Evolutionary conservation across 2,113 vertebrate genomes (phyloP).

Genomic region (Chloroceryle aenea): DNA sequence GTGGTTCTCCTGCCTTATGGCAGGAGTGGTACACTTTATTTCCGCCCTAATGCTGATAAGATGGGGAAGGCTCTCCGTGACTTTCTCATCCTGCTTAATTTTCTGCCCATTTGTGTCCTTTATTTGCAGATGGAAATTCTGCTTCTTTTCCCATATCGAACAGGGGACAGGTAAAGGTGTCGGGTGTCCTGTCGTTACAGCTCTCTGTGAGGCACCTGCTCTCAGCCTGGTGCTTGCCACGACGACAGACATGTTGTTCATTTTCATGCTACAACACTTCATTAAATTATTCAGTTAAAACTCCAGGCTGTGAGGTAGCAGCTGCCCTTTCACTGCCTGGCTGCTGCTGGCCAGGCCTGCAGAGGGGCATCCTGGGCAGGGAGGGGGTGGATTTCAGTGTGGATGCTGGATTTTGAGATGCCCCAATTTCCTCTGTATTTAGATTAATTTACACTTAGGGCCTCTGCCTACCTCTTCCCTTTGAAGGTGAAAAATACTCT

Average conservation of each 20-base stretch:
- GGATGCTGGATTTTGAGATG: accelerated
- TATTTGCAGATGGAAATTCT: neutral
- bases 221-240: neutral
- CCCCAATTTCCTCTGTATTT: neutral
- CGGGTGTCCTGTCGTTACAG: neutral
- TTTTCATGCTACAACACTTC: neutral
- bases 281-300: neutral
- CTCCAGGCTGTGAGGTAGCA: neutral
- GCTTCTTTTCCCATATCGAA: neutral
- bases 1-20: neutral
- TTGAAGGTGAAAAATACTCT: neutral
- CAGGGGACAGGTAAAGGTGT: accelerated
- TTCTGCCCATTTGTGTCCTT: neutral
- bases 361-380: neutral
- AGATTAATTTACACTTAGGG: neutral
- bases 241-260: neutral
- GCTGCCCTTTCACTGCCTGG: neutral
- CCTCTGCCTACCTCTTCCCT: neutral
- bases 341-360: neutral
- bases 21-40: neutral
- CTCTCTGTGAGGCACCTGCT: neutral
- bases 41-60: neutral
- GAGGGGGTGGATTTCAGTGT: neutral
- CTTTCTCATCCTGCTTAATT: neutral
- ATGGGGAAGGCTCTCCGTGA: neutral